These are phyloP conservation scores for Semnopithecus entellus DNA, from an alignment of 2,113 vertebrate genomes.

Conservation along the genomic window DNA sequence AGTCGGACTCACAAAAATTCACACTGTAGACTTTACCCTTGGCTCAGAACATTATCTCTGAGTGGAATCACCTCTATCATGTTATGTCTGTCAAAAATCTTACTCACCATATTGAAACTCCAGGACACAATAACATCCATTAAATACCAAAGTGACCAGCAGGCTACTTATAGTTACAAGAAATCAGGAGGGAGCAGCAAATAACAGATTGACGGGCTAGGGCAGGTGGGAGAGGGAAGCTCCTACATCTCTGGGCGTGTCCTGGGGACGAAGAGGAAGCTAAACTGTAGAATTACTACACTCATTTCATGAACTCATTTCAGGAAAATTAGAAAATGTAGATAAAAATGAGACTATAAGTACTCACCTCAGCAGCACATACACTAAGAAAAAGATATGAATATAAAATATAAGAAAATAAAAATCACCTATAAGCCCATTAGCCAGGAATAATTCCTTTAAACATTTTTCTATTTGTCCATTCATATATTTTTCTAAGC, in stretches of 20 bases:
- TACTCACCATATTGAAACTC: neutral
- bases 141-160: neutral
- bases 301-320: neutral
- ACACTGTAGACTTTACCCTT: neutral
- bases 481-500: neutral
- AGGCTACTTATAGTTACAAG: neutral
- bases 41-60: neutral
- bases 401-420: neutral
- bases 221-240: neutral
- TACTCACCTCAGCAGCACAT: neutral
- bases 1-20: neutral
- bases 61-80: neutral
- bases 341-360: neutral
- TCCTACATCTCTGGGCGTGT: neutral
- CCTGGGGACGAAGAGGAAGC: neutral
- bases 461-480: slow-evolving; percentile 5
- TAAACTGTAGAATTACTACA: neutral
- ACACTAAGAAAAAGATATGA: neutral
- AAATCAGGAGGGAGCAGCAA: neutral
- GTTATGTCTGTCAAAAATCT: neutral
- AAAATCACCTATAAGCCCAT: neutral
- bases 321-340: slow-evolving; percentile 9
- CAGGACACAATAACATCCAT: neutral
- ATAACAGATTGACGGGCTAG: neutral
- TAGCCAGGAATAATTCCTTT: neutral